A percentile compares a stretch with the other conserved stretches of the same genome.
These are phyloP conservation scores for Myotis davidii DNA, from an alignment of 2,113 vertebrate genomes.

Conservation along the genomic window DNA sequence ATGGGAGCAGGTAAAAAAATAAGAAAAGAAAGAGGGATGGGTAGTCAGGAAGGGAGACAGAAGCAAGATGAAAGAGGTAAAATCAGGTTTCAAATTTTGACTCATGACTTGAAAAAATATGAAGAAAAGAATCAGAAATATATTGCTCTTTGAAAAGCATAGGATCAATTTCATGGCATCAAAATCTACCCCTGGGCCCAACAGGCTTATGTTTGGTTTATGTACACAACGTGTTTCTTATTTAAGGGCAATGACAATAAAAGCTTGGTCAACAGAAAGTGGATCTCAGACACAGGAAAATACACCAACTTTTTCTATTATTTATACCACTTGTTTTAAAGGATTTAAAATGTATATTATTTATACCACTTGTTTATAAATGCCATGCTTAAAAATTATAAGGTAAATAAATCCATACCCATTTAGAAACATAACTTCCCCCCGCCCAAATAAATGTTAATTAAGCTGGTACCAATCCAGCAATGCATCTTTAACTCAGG, in stretches of 20 bases:
- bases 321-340: neutral
- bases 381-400: neutral
- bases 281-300: neutral
- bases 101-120: neutral
- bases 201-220: neutral
- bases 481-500: slow-evolving; percentile 2
- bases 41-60: neutral
- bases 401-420: slow-evolving; percentile 8
- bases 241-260: neutral
- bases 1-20: neutral
- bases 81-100: neutral
- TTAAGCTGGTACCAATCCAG: neutral
- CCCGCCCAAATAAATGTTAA: neutral
- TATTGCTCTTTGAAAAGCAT: neutral
- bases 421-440: neutral
- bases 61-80: neutral
- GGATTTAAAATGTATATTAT: neutral
- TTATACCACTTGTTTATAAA: neutral
- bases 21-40: neutral
- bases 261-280: neutral
- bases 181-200: neutral
- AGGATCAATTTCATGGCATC: slow-evolving; percentile 25
- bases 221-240: neutral
- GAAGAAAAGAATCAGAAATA: neutral
- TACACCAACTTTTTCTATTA: neutral